These are phyloP conservation scores for Diplolepis rosae DNA, from an alignment of 2,888 invertebrate species.

Conservation along the genomic window DNA sequence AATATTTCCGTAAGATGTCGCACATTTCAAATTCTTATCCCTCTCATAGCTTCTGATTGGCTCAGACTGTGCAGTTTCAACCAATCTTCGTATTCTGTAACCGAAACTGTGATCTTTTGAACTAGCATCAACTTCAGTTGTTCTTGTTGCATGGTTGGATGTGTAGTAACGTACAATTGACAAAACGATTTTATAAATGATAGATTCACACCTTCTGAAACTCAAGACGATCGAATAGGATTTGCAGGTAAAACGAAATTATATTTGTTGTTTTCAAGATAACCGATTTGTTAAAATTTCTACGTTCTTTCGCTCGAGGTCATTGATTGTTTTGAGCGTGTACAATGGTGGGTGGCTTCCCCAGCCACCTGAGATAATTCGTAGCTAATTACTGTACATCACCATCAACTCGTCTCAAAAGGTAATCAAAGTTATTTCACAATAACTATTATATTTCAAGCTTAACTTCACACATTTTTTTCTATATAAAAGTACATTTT, in stretches of 20 bases:
- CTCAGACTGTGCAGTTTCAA: neutral
- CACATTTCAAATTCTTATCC: neutral
- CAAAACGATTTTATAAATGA: neutral
- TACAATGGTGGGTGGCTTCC: constrained; percentile 33
- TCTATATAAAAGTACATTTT: neutral
- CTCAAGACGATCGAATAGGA: neutral
- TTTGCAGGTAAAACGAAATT: constrained; percentile 10
- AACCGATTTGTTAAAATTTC: neutral
- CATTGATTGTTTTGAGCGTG: constrained; percentile 37
- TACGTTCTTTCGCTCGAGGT: neutral
- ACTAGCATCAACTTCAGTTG: constrained; percentile 66
- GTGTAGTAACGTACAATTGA: constrained; percentile 43
- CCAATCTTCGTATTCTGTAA: constrained; percentile 58
- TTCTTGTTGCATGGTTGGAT: constrained; percentile 53
- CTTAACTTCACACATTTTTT: neutral
- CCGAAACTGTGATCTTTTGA: constrained; percentile 66
- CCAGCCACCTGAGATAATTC: constrained; percentile 1
- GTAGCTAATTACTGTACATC: neutral
- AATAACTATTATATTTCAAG: neutral
- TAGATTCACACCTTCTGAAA: constrained; percentile 14
- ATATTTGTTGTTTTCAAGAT: neutral
- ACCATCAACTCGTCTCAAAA: neutral
- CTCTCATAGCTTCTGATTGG: constrained; percentile 11
- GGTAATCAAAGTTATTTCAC: neutral
- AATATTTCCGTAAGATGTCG: neutral